A percentile compares a stretch with the other conserved stretches of the same genome.
Evolutionary conservation across 2,113 vertebrate species (phyloP).

Genomic region (Heterocephalus glaber): DNA sequence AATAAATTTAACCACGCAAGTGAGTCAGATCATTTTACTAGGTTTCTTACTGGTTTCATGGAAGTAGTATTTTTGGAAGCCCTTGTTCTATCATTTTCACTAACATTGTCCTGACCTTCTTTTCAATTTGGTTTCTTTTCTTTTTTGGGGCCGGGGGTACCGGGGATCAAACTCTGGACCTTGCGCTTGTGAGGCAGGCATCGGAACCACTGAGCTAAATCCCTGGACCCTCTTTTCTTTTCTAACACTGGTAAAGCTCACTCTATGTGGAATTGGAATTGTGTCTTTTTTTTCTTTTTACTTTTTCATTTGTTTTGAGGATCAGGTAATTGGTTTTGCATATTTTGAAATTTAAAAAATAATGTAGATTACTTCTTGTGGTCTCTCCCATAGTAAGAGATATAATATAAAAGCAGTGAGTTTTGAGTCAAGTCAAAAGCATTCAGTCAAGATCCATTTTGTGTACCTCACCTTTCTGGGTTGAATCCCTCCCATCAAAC

Average conservation of each 20-base stretch:
- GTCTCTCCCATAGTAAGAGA: neutral
- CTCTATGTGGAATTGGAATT: neutral
- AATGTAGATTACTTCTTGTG: neutral
- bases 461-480: neutral
- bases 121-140: neutral
- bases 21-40: neutral
- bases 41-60: neutral
- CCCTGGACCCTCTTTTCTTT: neutral
- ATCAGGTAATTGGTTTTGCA: constrained; percentile 7
- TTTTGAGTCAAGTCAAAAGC: neutral
- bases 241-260: neutral
- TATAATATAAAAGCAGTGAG: neutral
- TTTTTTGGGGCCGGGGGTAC: too few relatives aligned
- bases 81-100: neutral
- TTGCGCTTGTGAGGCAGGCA: too few relatives aligned
- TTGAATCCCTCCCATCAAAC: neutral
- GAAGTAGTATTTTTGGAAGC: neutral
- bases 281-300: neutral
- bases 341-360: neutral
- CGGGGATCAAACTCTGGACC: too few relatives aligned
- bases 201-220: too few relatives aligned
- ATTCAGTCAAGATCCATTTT: neutral
- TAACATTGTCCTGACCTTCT: neutral
- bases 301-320: neutral
- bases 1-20: neutral